Evolutionary conservation across 2,113 vertebrate genomes (phyloP).

Genomic region (Cyprinodon tularosa): DNA sequence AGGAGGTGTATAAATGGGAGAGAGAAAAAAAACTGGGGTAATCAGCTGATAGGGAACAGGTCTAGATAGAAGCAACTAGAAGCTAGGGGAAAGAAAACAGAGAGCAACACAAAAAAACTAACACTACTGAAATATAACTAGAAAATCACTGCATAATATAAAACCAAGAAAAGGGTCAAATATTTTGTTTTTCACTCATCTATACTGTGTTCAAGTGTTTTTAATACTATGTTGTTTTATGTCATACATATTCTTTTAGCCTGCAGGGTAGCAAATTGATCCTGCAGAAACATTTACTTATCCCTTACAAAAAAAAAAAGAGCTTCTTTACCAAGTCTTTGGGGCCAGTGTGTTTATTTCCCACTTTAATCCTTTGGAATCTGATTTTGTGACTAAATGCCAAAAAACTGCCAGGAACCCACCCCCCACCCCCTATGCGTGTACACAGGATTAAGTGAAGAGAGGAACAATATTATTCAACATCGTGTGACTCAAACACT

Average conservation of each 20-base stretch:
- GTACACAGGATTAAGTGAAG: constrained; percentile 2
- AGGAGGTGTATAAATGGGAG: no score
- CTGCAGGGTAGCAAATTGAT: background rate
- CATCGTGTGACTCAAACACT: constrained; percentile 10
- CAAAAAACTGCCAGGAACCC: constrained; percentile 12
- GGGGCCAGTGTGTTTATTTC: background rate
- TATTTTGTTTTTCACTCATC: background rate
- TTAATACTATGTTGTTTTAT: background rate
- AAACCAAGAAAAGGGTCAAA: no score
- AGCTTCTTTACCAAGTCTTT: background rate
- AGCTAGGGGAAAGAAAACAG: no score
- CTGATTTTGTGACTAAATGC: constrained; percentile 6
- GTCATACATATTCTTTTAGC: background rate
- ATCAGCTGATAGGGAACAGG: no score
- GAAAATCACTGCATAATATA: no score
- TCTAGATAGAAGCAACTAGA: no score
- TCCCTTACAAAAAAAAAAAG: background rate
- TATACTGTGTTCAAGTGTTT: background rate
- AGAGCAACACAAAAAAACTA: no score
- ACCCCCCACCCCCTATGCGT: background rate
- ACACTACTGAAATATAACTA: no score
- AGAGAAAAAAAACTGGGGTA: no score
- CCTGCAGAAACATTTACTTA: background rate
- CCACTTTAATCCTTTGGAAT: constrained; percentile 16
- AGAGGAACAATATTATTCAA: background rate